Percentiles rank a stretch among this genome's conserved stretches.
These are phyloP conservation scores for Hippocampus zosterae DNA, from an alignment of 2,113 vertebrate species.

Conservation along the genomic window DNA sequence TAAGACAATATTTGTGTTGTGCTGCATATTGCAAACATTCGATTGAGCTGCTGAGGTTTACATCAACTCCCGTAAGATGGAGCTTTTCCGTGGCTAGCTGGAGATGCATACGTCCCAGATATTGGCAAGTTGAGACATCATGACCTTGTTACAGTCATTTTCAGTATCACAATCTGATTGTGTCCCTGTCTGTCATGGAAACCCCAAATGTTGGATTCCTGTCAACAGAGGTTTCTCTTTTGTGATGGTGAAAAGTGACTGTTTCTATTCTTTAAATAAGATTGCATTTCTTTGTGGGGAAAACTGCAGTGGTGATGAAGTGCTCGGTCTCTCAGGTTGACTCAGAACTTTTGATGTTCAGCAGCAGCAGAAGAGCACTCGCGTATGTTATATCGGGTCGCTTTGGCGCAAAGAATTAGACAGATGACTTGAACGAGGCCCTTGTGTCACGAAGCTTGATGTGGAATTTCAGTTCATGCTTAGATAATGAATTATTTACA, in stretches of 20 bases:
- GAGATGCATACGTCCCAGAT: slow-evolving; percentile 19
- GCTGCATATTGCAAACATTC: background rate
- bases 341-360: slow-evolving; percentile 47
- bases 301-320: background rate
- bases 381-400: slow-evolving; percentile 24
- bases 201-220: slow-evolving; percentile 58
- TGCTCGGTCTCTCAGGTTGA: slow-evolving; percentile 36
- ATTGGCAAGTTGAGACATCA: slow-evolving; percentile 23
- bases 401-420: too few relatives aligned
- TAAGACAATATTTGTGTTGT: background rate
- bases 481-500: too few relatives aligned
- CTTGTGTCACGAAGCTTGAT: too few relatives aligned
- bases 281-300: slow-evolving; percentile 1
- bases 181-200: slow-evolving; percentile 51
- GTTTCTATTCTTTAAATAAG: slow-evolving; percentile 13
- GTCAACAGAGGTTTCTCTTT: slow-evolving; percentile 64
- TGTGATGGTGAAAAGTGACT: slow-evolving; percentile 33
- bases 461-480: too few relatives aligned
- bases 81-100: background rate
- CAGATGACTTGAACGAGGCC: too few relatives aligned
- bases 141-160: slow-evolving; percentile 48
- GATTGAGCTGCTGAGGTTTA: background rate
- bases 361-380: slow-evolving; percentile 34
- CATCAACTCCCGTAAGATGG: background rate
- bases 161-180: slow-evolving; percentile 60